Percentiles rank a stretch among this genome's conserved stretches.
Conservation (phyloP, 2,113 vertebrate species). For the Lutjanus erythropterus region DNA sequence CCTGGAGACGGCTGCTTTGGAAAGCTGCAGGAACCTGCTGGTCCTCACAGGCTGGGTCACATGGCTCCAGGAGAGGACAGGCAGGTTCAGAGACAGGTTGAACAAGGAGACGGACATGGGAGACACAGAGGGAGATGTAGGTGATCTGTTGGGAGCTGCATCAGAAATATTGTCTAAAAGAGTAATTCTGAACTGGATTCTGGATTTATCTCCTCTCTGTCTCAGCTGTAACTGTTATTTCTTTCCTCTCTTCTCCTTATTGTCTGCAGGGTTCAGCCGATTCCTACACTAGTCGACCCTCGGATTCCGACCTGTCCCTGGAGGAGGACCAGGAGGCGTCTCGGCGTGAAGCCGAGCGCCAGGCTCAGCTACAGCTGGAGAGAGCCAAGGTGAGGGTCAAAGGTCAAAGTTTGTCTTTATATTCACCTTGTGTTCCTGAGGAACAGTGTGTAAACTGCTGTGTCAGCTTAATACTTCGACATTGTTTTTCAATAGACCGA, state of each 20-base stretch:
- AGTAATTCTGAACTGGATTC: neutral
- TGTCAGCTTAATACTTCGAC: neutral
- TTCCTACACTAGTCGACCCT: constrained; percentile 97
- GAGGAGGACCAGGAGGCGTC: constrained; percentile 97
- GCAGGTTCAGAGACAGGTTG: constrained; percentile 33
- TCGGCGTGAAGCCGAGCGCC: constrained; percentile 96
- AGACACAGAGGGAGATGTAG: constrained; percentile 27
- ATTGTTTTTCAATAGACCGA: neutral
- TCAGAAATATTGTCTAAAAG: neutral
- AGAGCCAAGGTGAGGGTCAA: constrained; percentile 90
- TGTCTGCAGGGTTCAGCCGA: constrained; percentile 92
- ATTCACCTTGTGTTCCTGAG: neutral
- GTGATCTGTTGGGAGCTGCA: constrained; percentile 19
- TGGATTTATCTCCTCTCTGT: constrained; percentile 12
- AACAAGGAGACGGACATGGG: constrained; percentile 21
- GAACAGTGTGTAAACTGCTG: neutral
- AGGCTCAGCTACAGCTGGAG: constrained; percentile 95
- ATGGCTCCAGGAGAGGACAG: constrained; percentile 31
- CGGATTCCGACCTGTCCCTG: constrained; percentile 97
- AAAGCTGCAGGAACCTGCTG: constrained; percentile 56
- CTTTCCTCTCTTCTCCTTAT: neutral
- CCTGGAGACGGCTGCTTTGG: constrained; percentile 71
- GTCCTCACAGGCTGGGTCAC: constrained; percentile 28
- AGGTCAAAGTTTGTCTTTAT: constrained; percentile 21
- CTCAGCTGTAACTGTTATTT: constrained; percentile 1